Conservation (phyloP, 2,113 vertebrate species). For the Steatornis caripensis region DNA sequence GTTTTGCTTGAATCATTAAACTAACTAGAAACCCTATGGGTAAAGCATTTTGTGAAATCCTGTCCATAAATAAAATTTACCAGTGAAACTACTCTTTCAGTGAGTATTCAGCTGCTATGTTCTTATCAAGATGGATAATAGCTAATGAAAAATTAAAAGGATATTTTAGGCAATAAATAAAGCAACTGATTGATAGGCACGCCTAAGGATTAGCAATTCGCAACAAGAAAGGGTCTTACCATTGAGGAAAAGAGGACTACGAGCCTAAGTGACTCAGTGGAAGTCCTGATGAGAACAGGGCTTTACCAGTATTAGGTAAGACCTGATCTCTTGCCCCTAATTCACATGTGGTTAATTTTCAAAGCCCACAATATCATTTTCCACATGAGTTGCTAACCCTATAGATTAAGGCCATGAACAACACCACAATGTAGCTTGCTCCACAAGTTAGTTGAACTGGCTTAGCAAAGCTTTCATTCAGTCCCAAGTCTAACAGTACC, state of each 20-base stretch:
- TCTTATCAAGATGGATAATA: not conserved
- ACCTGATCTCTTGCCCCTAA: not conserved
- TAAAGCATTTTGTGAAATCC: not conserved
- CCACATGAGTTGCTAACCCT: not conserved
- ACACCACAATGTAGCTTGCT: not conserved
- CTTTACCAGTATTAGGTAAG: not conserved
- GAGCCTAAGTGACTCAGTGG: not conserved
- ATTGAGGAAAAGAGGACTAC: not conserved
- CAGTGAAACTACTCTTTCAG: not conserved
- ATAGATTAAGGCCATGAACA: not conserved
- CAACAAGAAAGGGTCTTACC: not conserved
- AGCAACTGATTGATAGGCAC: not conserved
- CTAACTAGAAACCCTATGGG: not conserved
- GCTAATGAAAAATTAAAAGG: not conserved
- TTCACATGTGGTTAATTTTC: not conserved
- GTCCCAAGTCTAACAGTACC: no score
- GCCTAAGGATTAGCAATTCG: not conserved
- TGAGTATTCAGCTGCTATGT: not conserved
- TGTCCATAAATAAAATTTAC: not conserved
- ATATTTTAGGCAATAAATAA: not conserved
- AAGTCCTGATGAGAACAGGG: not conserved
- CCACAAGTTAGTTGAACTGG: not conserved
- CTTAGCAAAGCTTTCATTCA: not conserved
- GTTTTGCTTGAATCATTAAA: not conserved
- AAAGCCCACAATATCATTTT: not conserved